Conservation (phyloP, 2,888 invertebrate genomes). For the Xestia rhomboidea region DNA sequence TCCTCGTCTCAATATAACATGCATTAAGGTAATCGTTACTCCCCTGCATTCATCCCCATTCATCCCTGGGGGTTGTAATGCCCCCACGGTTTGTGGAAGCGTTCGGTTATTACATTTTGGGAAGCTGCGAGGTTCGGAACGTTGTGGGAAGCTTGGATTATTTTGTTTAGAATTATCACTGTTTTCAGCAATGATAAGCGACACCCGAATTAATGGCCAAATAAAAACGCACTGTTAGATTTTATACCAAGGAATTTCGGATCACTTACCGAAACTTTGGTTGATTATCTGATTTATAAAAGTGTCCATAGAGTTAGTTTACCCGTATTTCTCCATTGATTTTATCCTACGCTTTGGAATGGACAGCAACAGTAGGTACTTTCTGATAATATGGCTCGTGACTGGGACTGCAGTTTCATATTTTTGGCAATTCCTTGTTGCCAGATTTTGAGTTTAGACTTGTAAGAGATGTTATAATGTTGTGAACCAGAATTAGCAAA, state of each 20-base stretch:
- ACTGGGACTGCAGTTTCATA: not conserved
- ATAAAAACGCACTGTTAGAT: not conserved
- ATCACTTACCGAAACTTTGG: too few species aligned
- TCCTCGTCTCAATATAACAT: constrained; percentile 72
- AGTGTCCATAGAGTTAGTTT: not conserved
- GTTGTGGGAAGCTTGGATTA: constrained; percentile 29
- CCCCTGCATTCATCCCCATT: constrained; percentile 55
- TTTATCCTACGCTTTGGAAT: not conserved
- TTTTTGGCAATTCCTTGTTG: not conserved
- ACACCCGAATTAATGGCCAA: not conserved
- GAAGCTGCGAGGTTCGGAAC: constrained; percentile 30
- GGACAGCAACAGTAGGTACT: not conserved
- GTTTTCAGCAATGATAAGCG: not conserved
- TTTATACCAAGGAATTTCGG: not conserved
- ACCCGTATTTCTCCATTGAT: not conserved
- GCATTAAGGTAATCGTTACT: constrained; percentile 77
- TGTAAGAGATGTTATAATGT: not conserved
- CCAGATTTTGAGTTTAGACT: not conserved
- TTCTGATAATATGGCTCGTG: not conserved
- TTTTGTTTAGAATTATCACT: constrained; percentile 34
- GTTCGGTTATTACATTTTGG: constrained; percentile 55
- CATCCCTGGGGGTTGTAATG: constrained; percentile 48
- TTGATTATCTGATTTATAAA: too few species aligned
- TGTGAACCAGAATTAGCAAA: not conserved
- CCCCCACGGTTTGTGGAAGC: constrained; percentile 51